Conservation (phyloP, 2,888 invertebrate species). For the Nineta flava region DNA sequence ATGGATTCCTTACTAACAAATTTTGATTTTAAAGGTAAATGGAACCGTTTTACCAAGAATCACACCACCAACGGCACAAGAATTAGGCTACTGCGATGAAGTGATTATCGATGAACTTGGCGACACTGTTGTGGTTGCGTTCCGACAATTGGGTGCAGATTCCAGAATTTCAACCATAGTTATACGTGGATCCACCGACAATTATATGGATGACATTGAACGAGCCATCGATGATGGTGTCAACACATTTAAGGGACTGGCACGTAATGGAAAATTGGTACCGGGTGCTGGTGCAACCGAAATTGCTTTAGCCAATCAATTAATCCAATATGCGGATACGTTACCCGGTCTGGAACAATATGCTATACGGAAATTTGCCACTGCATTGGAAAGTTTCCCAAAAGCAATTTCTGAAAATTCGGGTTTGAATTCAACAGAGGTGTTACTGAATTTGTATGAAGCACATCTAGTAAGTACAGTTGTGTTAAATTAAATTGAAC, state of each 20-base stretch:
- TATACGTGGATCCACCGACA: constrained; percentile 90
- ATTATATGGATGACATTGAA: constrained; percentile 98
- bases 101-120: constrained; percentile 89
- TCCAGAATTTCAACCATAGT: constrained; percentile 87
- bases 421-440: constrained; percentile 74
- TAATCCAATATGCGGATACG: constrained; percentile 78
- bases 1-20: too few relatives aligned
- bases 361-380: constrained; percentile 84
- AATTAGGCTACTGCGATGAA: constrained; percentile 79
- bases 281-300: constrained; percentile 94
- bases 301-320: constrained; percentile 77
- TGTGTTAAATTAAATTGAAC: background rate
- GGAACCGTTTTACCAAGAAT: constrained; percentile 45
- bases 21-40: constrained; percentile 11
- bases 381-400: constrained; percentile 78
- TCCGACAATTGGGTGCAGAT: constrained; percentile 68
- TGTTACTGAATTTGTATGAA: constrained; percentile 77
- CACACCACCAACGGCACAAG: constrained; percentile 70
- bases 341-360: constrained; percentile 93
- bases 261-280: constrained; percentile 41
- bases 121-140: constrained; percentile 87
- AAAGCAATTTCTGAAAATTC: constrained; percentile 90
- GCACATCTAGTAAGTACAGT: constrained; percentile 55
- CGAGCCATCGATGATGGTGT: constrained; percentile 97
- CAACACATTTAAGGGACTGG: constrained; percentile 60